Conservation (phyloP, 2,113 vertebrate genomes). For the Accipiter cooperii region DNA sequence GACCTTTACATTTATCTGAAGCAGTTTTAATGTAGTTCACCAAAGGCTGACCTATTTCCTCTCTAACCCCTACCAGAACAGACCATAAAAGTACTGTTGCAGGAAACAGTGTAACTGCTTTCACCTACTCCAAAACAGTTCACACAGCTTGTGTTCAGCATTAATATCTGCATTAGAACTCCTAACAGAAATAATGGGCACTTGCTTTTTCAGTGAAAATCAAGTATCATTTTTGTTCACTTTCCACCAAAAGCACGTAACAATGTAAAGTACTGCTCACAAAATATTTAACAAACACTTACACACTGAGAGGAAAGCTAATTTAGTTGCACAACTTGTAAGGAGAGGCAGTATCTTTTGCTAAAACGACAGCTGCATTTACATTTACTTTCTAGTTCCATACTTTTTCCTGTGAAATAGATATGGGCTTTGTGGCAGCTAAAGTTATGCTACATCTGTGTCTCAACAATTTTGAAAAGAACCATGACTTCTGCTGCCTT, state of each 20-base stretch:
- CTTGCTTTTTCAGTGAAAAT: background rate
- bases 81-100: background rate
- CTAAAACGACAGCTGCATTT: background rate
- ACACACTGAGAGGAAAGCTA: background rate
- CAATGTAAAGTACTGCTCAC: background rate
- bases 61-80: background rate
- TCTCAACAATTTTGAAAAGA: background rate
- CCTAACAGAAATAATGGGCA: background rate
- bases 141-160: background rate
- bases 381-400: background rate
- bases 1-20: slow-evolving; percentile 36
- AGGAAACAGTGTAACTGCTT: background rate
- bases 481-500: background rate
- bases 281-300: background rate
- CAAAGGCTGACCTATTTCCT: background rate
- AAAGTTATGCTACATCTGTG: background rate
- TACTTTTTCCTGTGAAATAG: background rate
- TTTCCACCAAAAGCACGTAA: background rate
- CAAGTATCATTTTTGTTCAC: background rate
- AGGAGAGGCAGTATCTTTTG: background rate
- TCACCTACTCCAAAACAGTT: background rate
- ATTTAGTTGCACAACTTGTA: background rate
- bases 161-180: background rate
- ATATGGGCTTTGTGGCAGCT: background rate
- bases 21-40: background rate